Percentiles rank a stretch among this genome's conserved stretches.
These are phyloP conservation scores for Meteorus colon DNA, from an alignment of 2,888 invertebrate species.

Conservation along the genomic window DNA sequence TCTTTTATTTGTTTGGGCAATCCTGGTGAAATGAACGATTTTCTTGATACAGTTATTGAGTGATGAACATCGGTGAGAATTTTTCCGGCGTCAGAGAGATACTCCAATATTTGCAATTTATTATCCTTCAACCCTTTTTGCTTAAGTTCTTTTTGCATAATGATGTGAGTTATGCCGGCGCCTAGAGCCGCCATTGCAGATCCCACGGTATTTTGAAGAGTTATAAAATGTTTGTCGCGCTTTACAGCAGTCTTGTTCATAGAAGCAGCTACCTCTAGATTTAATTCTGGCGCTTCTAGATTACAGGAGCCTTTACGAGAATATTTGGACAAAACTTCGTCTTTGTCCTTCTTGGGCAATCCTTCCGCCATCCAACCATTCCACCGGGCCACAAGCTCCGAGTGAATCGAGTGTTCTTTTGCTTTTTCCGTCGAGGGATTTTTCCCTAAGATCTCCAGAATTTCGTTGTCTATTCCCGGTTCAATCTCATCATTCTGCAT, in stretches of 20 bases:
- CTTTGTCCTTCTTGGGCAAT: constrained; percentile 46
- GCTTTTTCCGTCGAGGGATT: constrained; percentile 32
- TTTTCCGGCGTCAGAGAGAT: constrained; percentile 42
- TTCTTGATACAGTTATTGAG: constrained; percentile 44
- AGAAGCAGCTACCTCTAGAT: constrained; percentile 47
- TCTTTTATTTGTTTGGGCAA: constrained; percentile 44
- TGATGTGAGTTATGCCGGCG: constrained; percentile 22
- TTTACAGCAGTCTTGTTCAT: constrained; percentile 46
- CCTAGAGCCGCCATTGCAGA: constrained; percentile 48
- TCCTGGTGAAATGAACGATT: constrained; percentile 47
- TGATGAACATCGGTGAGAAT: constrained; percentile 42
- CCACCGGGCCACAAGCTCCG: constrained; percentile 36
- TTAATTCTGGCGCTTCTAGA: constrained; percentile 46
- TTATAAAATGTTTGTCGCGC: constrained; percentile 47
- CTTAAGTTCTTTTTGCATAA: no score
- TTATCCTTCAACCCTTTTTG: constrained; percentile 18
- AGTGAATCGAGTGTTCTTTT: constrained; percentile 32
- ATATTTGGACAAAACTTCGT: constrained; percentile 44
- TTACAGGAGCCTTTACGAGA: constrained; percentile 41
- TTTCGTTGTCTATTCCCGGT: neutral
- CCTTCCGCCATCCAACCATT: constrained; percentile 46
- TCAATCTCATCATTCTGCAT: no score
- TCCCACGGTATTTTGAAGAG: constrained; percentile 48
- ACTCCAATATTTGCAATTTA: constrained; percentile 38
- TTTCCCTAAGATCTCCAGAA: constrained; percentile 23